Base-by-base conservation (phyloP, 2,113 vertebrate genomes). In the Oenanthe oenanthe region DNA sequence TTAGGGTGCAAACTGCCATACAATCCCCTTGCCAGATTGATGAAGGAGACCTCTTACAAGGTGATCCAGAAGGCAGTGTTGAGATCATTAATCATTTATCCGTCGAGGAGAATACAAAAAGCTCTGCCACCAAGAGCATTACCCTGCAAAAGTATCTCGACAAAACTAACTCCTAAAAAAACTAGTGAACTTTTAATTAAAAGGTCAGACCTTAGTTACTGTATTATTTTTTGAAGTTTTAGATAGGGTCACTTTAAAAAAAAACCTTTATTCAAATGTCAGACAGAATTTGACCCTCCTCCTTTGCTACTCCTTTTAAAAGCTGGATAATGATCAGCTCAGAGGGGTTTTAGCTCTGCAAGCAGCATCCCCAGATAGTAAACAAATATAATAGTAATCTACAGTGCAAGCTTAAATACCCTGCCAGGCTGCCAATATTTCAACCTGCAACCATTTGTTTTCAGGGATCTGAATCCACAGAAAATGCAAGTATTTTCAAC, bases 31-130 rank as follows among this genome's bases (percentile, higher is more conserved):
- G 96, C 79, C 91, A 92, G 95, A 94, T 40, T 95, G 93, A 97
- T 94, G 91, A 95, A 96, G 95, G 94, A 96, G 67, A 96, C 36
- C 77, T 92, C 95, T 97, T 85, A 87, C 94, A 95, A 95, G 97
- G 89, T 94, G 94, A 97, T 92, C 94, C 94, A 92, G 88, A 96
- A 95, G 81, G 93, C 89, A 97, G 76, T 53, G 89, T 16, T 76
- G 84, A 95, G 68, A 89, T 73, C 94, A 97, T 45, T 92, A 95
- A 96, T 93, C 79, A 95, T 94, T 85, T 75, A 92, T 65, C 91
- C 65, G 3, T 92, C 47, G 89, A 88, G 91, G 73, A 93, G 88
- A 82, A 95, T 86, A 95, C 76, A 90, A 90, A 97, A 96, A 92
- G 68, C 85, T 85, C 72, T 80, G 85, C 87, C 84, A 91, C 75